Base-by-base conservation (phyloP, 2,888 invertebrate species). In the Parelbella ahira region DNA sequence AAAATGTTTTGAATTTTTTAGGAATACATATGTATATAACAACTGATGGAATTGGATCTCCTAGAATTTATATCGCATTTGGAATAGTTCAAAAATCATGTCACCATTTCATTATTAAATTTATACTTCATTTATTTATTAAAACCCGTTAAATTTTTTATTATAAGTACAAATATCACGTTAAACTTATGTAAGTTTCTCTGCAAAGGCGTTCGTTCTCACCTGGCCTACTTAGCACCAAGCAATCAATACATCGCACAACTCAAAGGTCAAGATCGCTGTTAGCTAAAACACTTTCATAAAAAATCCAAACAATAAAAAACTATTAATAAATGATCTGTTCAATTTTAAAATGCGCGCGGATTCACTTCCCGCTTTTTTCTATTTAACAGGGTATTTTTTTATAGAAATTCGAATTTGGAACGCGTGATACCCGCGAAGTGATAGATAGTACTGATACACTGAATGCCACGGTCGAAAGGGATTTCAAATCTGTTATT, bases 191-290 rank as follows among this genome's bases (percentile, higher is more conserved):
- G 10, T 41, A 27, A 41, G 4, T 18, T 2, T 12, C 4, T 8
- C 18, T 8, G 4, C 7, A 18, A 33, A 34, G 25, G 4, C 3
- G 11, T 30, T 25, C 11, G 8, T 41, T 41, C 63, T 65, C 55
- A 69, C 68, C 64, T 68, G 73, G 47, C 61, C 72, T 61, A 69
- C 51, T 69, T 68, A 51, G 38, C 47, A 51, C 49, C 49, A 49
- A 53, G 53, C 51, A 64, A 76, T 76, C 77, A 58, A 78, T 76
- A 74, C 57, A 51, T 57, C 69, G 73, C 75, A 76, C 71, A 62
- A 66, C 56, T 12, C 58, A 47, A 71, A 56, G 59, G 66, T 58
- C 63, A 73, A 76, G 74, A 72, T 76, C 70, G 54, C 45, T 34
- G 48, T 48, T 37, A 50, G 47, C 47, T 51, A 19, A 19, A 19